Percentiles rank a stretch among this genome's conserved stretches.
Evolutionary conservation across 2,113 vertebrate genomes (phyloP).

Genomic region (Xiphophorus hellerii): DNA sequence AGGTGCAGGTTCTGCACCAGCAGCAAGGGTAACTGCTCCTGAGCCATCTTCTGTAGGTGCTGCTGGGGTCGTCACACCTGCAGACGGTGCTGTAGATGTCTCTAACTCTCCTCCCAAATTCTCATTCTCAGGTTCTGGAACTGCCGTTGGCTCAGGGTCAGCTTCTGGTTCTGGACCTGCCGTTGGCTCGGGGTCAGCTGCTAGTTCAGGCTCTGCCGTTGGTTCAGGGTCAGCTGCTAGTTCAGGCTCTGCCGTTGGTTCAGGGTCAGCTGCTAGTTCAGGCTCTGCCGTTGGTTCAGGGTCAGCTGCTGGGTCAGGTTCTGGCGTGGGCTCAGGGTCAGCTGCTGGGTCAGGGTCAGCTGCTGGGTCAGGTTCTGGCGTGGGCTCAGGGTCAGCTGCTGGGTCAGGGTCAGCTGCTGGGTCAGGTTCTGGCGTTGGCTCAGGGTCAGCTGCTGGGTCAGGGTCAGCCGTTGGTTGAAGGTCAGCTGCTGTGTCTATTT

Average conservation of each 20-base stretch:
- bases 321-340: not conserved
- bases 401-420: not conserved
- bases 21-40: not conserved
- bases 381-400: no score
- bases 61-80: not conserved
- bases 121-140: not conserved
- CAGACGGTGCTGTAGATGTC: not conserved
- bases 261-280: not conserved
- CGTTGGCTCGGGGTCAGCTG: no score
- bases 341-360: no score
- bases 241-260: no score
- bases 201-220: not conserved
- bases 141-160: no score
- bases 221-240: no score
- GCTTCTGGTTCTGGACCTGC: no score
- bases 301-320: no score
- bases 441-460: not conserved
- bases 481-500: not conserved
- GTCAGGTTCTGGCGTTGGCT: no score
- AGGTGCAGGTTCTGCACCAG: not conserved
- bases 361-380: no score
- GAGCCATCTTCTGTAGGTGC: not conserved
- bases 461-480: not conserved
- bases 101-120: not conserved
- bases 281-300: not conserved